A percentile compares a stretch with the other conserved stretches of the same genome.
Conservation (phyloP, 2,888 invertebrate species). For the Eueremaeus valkanovi region DNA sequence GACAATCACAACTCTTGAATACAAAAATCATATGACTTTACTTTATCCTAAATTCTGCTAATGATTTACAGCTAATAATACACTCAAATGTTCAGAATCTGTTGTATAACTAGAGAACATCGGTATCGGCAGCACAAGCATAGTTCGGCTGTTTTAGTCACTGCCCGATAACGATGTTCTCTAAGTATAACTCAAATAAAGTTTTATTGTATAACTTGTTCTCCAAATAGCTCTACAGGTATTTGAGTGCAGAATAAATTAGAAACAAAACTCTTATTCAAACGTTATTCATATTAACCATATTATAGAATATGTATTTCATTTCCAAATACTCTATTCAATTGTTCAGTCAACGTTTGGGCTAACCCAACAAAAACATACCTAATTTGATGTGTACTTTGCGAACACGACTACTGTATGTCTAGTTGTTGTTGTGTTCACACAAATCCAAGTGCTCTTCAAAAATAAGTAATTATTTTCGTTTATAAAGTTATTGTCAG, state of each 20-base stretch:
- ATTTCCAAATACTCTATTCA: too few species aligned
- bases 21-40: constrained; percentile 2
- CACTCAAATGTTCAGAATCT: neutral
- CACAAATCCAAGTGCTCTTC: neutral
- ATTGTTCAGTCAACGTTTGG: neutral
- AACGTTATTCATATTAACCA: neutral
- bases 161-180: too few species aligned
- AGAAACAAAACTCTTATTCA: constrained; percentile 3
- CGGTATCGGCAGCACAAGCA: too few species aligned
- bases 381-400: constrained; percentile 6
- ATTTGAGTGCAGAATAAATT: neutral
- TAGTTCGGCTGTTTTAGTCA: too few species aligned
- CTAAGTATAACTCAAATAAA: too few species aligned
- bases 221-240: neutral
- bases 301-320: neutral
- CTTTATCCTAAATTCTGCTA: neutral
- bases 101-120: neutral
- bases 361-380: neutral
- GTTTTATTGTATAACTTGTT: constrained; percentile 4
- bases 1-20: neutral
- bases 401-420: neutral
- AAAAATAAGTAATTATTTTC: neutral
- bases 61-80: constrained; percentile 11
- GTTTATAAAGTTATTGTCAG: neutral
- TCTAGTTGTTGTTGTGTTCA: neutral